phyloP scores from a whole-genome alignment of 2,888 invertebrate genomes.

The Patella pellucida region DNA sequence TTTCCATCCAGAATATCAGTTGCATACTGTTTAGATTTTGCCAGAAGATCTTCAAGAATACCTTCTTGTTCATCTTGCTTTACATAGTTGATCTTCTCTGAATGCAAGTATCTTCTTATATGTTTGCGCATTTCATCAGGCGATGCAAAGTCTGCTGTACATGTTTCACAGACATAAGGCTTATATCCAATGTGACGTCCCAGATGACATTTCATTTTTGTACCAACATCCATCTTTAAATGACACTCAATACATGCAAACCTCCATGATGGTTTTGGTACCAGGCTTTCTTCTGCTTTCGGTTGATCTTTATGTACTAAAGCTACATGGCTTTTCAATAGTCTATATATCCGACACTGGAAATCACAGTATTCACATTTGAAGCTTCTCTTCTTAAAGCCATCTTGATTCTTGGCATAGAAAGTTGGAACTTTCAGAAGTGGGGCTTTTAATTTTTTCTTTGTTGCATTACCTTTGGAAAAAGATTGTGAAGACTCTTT shows the following conservation, averaged over 20 bases:
- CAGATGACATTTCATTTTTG: conserved; percentile 43
- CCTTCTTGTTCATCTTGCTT: conserved; percentile 35
- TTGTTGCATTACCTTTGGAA: neutral
- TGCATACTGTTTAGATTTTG: conserved; percentile 29
- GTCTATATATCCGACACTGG: neutral
- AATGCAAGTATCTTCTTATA: conserved; percentile 34
- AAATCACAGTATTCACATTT: neutral
- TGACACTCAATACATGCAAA: conserved; percentile 38
- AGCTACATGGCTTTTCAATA: conserved; percentile 6
- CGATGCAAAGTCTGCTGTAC: conserved; percentile 37
- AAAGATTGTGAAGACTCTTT: neutral
- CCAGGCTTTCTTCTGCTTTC: neutral
- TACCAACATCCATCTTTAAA: conserved; percentile 38
- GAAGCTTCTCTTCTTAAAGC: neutral
- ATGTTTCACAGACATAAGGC: conserved; percentile 40
- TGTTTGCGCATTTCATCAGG: conserved; percentile 42
- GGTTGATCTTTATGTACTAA: conserved; percentile 8
- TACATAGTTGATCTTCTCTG: conserved; percentile 40
- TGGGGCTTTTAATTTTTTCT: neutral
- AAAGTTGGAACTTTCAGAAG: neutral
- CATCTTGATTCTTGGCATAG: neutral
- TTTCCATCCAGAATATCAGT: conserved; percentile 28
- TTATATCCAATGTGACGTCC: conserved; percentile 41
- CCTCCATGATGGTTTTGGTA: conserved; percentile 20
- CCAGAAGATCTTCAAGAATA: conserved; percentile 34